Base-by-base conservation (phyloP, 2,113 vertebrate species). In the Morone chrysops region DNA sequence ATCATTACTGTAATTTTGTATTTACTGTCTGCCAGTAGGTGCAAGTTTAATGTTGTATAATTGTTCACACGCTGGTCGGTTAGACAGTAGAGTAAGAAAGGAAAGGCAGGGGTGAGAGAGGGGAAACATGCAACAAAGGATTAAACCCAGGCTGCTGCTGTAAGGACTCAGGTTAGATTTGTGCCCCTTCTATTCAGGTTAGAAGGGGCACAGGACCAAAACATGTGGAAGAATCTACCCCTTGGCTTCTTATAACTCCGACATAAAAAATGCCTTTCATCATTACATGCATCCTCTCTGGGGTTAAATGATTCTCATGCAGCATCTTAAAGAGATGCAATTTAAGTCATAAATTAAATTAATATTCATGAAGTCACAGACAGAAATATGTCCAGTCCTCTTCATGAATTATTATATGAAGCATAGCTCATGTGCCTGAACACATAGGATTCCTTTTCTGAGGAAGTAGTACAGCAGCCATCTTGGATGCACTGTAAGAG, bases 401-500 rank as follows among this genome's bases (percentile, higher is more conserved):
- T n/a, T 45, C 17, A 20, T 56, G n/a, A 18, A 9, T 25, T 62
- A 17, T 45, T 47, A 60, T 69, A 4, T 31, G 59, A 12, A 4
- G n/a, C 43, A 22, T n/a, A 4, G 38, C 14, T 5, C 12, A 8
- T 38, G 43, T 10, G 11, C 1, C 20, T 11, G 20, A 56, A 65
- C 50, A 57, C 22, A 17, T 0, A 53, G 2, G 8, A 56, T 1
- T 47, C 11, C 17, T 38, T 53, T 9, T 17, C 16, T 63, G 31
- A 53, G 80, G 25, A 17, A 45, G 65, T 22, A 8, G 25, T 63
- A 40, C 54, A 72, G 68, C 45, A 56, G 38, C 43, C 74, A 68
- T 68, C 61, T 72, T 72, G 18, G 36, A 53, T 56, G n/a, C 47
- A 41, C 70, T 65, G 25, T 66, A 17, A 62, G 57, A 81, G 53